Evolutionary conservation across 2,888 invertebrate species (phyloP), one percentile per base, ranked within the genome.

Genomic region (Ametastegia equiseti): DNA sequence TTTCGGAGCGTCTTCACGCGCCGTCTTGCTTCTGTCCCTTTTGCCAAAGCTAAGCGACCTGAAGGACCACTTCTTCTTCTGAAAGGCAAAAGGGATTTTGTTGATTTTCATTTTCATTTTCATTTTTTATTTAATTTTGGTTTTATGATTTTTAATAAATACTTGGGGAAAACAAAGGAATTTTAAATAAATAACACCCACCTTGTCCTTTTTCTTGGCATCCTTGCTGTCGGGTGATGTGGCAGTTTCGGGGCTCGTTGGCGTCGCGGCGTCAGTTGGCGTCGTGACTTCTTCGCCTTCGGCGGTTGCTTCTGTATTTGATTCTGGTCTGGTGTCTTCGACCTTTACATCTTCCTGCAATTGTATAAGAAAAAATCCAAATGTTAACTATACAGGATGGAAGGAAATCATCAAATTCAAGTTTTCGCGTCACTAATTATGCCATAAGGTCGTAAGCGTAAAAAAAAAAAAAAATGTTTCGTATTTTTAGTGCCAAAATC

Each of bases 41-140:
- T 95, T 95, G 90, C 96, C 96, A 92, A 97, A 97, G 90, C 97
- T 97, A 93, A 97, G 96, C 90, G 95, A 96, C 90, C 97, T 95
- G 92, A 97, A 95, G 88, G 97, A 97, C 97, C 97, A 97, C 93
- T 97, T 97, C 94, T 97, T 97, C 94, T 97, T 97, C 87, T 95
- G 93, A 84, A 89, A 89, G 82, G 19, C 65, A 39, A 75, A 83
- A 83, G 81, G 82, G 15, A 30, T 30, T 42, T 50, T 9, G 30
- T 5, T 45, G 4, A 15, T 19, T 42, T 30, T 13, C 19, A 19
- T 42, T 42, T 42, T 27, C 0, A 1, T 71, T 39, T 19, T n/a
- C 9, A 27, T 39, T 39, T n/a, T 69, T 45, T 39, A 7, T 42
- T 45, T 23, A 36, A 13, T 65, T 69, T 71, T 71, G n/a, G n/a